Evolutionary conservation across 1,140 invertebrate species (phyloP), one percentile per base, ranked within the genome.

Genomic region (Trichonephila inaurata): DNA sequence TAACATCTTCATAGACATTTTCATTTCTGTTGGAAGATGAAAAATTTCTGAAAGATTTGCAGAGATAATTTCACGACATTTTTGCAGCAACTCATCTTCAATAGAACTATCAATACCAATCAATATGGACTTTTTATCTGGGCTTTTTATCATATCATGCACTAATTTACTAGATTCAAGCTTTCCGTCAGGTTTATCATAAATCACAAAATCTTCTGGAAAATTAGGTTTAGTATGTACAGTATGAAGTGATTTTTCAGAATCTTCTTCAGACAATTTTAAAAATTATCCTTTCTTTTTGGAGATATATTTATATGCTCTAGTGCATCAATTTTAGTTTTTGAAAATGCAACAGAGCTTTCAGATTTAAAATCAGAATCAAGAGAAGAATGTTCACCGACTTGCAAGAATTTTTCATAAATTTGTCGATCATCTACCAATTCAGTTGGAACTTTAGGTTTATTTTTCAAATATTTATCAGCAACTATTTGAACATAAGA

Each of bases 391-490:
- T 10, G 8, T 58, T 85, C 44, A 58, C 10, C 7, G 10, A 14
- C 16, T 33, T 7, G n/a, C 24, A 58, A 7, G 18, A 5, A 8
- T 33, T 33, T 33, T 87, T 87, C 58, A 10, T 61, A 51, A 40
- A 69, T 51, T 86, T 86, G 18, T 21, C 21, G 83, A 40, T 8
- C 2, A n/a, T 21, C n/a, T 69, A 69, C 19, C n/a, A 8, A 28
- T 77, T 77, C 24, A 18, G 69, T 3, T 16, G 28, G 28, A 40
- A 14, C 28, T 72, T 8, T 7, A 33, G 66, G n/a, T 24, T 77
- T 64, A 21, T 64, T 85, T 18, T 85, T 60, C 10, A 92, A 77
- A 72, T 87, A 92, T 33, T 92, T 92, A 58, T 92, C 62, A 77
- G 91, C 91, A 24, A 87, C 61, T 72, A 86, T n/a, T 72, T 87